Base-by-base conservation (phyloP, 2,888 invertebrate species). In the Anthoptus insignis region DNA sequence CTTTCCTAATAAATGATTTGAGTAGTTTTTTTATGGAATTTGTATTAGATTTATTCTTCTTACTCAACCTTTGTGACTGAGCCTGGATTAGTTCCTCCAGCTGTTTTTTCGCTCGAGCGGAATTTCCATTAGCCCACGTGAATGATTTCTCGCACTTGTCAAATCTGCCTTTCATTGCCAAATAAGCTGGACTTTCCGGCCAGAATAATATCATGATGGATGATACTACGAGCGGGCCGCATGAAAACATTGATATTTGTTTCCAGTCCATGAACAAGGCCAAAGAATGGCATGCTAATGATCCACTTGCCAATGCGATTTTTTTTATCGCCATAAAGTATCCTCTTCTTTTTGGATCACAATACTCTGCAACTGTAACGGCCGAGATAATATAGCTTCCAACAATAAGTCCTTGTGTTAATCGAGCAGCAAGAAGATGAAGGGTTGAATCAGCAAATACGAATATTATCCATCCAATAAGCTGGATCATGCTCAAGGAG, bases 171-270 rank as follows among this genome's bases (percentile, higher is more conserved):
- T 76, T 82, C 67, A 79, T 69, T 0, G 81, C 83, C 4, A 81
- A 67, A 61, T 67, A 77, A 0, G 77, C 70, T 0, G 83, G 83
- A 34, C 82, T 83, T 65, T 83, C 84, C 0, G 78, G 78, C 82
- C 81, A 84, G 11, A 77, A 78, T 0, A 73, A 53, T 0, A 79
- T 77, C 34, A 78, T n/a, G 0, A 79, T 16, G 1, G 78, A 59
- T 3, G 75, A 57, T 1, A 73, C 2, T 0, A 67, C 19, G 3
- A 73, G 56, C 0, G 70, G 56, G 1, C 71, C 16, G 9, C 72
- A 60, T 8, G 75, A 68, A 34, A 78, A 68, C 0, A 69, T 60
- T 6, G 78, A 66, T 27, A 82, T 75, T 59, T 81, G 74, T 66
- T 81, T 76, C 82, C 82, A 84, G 5, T 69, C 60, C 65, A 71